These are phyloP conservation scores for Melinopterus prodromus DNA, from an alignment of 2,888 invertebrate species.

Conservation along the genomic window DNA sequence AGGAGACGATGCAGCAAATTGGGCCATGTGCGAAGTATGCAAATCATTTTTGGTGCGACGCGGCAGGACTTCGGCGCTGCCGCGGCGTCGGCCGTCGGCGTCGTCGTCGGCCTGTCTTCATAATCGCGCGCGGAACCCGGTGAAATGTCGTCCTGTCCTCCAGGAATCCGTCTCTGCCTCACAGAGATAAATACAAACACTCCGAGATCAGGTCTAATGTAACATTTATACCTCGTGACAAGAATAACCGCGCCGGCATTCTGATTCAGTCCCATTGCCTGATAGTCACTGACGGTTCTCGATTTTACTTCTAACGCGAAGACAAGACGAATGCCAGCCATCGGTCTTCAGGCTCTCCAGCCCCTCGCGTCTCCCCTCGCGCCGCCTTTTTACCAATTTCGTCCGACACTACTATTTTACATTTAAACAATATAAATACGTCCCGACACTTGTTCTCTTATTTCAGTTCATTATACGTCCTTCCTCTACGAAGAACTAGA, in stretches of 20 bases:
- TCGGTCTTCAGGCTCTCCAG: conserved; percentile 49
- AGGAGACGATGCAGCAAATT: conserved; percentile 38
- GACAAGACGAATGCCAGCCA: conserved; percentile 56
- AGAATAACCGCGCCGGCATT: conserved; percentile 48
- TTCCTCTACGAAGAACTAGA: conserved; percentile 4
- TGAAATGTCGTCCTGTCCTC: conserved; percentile 48
- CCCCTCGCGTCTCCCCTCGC: conserved; percentile 30
- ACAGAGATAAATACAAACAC: conserved; percentile 53
- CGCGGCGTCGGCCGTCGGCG: neutral
- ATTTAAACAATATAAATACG: conserved; percentile 54
- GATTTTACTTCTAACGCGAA: conserved; percentile 46
- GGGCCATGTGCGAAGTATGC: conserved; percentile 39
- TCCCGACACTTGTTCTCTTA: conserved; percentile 39
- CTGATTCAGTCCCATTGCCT: conserved; percentile 50
- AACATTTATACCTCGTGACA: conserved; percentile 52
- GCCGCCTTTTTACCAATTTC: conserved; percentile 25
- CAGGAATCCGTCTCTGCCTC: conserved; percentile 49
- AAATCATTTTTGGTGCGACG: conserved; percentile 34
- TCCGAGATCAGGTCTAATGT: conserved; percentile 52
- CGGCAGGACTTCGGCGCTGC: conserved; percentile 10
- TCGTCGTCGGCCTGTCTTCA: neutral
- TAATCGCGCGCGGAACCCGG: conserved; percentile 42
- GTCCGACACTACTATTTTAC: conserved; percentile 49
- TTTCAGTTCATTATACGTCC: conserved; percentile 14
- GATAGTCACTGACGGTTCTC: conserved; percentile 48